Evolutionary conservation across 2,797 vertebrate genomes (phyloP).

Genomic region (Chiloscyllium punctatum): DNA sequence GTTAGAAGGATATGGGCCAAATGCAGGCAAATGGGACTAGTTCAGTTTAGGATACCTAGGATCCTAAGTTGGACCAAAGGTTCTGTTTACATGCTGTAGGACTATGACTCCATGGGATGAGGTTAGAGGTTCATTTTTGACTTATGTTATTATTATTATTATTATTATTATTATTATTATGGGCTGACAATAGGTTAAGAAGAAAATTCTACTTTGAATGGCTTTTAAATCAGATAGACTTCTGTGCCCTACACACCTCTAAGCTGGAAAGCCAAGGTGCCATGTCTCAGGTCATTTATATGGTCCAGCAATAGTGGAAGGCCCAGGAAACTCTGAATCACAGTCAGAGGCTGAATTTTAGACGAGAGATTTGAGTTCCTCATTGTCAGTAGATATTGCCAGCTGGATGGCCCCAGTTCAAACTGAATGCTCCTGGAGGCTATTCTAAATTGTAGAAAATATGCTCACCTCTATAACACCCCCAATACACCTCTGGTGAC

Average conservation of each 20-base stretch:
- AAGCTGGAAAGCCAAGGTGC: not conserved
- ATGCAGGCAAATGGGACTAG: no score
- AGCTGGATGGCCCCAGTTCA: not conserved
- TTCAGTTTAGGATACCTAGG: no score
- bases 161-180: not conserved
- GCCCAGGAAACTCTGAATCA: not conserved
- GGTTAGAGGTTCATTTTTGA: no score
- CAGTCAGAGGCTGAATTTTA: not conserved
- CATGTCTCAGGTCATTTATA: not conserved
- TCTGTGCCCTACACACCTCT: not conserved
- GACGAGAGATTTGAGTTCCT: not conserved
- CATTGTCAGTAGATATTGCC: not conserved
- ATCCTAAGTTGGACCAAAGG: no score
- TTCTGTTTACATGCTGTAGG: no score
- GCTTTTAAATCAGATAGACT: not conserved
- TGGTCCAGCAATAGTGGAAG: not conserved
- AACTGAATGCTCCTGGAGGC: not conserved
- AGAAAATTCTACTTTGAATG: not conserved
- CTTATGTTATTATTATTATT: not conserved
- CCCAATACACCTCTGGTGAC: not conserved
- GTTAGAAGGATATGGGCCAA: no score
- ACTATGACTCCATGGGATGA: no score
- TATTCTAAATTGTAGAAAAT: not conserved
- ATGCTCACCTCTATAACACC: not conserved
- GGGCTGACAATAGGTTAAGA: not conserved